These are phyloP conservation scores for Illadopsis cleaveri DNA, from an alignment of 2,113 vertebrate genomes.

Conservation along the genomic window DNA sequence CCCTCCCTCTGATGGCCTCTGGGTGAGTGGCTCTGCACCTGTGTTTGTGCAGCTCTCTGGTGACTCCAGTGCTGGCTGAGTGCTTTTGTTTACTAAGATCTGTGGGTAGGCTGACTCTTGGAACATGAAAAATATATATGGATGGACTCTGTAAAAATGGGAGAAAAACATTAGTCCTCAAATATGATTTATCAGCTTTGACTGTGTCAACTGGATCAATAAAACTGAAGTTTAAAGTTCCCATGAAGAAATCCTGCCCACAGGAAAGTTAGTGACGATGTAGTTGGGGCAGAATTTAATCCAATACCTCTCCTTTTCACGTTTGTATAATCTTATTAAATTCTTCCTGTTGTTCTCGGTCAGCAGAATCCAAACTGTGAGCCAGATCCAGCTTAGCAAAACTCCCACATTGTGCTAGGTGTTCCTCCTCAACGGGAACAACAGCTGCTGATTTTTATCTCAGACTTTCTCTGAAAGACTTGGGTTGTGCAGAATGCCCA, in stretches of 20 bases:
- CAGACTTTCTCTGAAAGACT: background rate
- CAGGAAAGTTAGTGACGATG: background rate
- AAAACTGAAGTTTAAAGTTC: conserved; percentile 25
- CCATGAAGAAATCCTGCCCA: background rate
- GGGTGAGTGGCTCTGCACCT: background rate
- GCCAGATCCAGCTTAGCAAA: background rate
- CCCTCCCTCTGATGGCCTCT: background rate
- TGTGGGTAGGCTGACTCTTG: background rate
- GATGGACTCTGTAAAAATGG: background rate
- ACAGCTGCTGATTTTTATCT: background rate
- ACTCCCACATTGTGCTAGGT: background rate
- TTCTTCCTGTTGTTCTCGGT: background rate
- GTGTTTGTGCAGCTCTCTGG: background rate
- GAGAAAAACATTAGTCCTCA: background rate
- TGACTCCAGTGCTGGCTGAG: background rate
- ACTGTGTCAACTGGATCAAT: background rate
- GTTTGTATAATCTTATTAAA: background rate
- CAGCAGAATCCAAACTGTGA: background rate
- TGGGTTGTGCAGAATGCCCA: background rate
- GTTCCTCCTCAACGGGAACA: background rate
- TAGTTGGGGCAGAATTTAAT: background rate
- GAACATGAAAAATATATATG: background rate
- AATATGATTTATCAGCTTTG: background rate
- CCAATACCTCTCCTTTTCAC: background rate
- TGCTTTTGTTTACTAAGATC: background rate